phyloP scores from a whole-genome alignment of 2,797 vertebrate species.

The Poeciliopsis paucimaculata region DNA sequence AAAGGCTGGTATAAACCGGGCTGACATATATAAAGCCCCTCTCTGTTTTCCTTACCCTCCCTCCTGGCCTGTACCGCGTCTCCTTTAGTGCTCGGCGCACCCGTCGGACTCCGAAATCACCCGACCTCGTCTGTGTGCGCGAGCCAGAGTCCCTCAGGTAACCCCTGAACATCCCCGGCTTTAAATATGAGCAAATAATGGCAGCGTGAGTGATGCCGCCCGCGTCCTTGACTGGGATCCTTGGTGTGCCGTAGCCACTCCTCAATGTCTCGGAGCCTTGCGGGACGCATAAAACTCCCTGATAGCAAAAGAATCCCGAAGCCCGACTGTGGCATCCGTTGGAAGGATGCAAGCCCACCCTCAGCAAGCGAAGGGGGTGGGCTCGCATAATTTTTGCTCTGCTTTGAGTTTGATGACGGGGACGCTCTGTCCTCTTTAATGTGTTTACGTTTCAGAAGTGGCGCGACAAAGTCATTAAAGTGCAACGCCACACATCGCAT shows the following conservation, averaged over 20 bases:
- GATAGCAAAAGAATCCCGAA: slow-evolving; percentile 67
- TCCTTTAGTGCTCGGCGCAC: slow-evolving; percentile 72
- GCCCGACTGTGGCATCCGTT: slow-evolving; percentile 64
- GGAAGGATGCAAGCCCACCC: slow-evolving; percentile 52
- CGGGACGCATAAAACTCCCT: slow-evolving; percentile 73
- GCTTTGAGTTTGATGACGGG: slow-evolving; percentile 69
- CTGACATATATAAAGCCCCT: slow-evolving; percentile 75
- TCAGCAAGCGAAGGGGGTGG: slow-evolving; percentile 5
- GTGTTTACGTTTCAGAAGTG: slow-evolving; percentile 68
- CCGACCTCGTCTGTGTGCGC: slow-evolving; percentile 60
- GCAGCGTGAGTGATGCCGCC: slow-evolving; percentile 77
- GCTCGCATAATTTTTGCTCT: slow-evolving; percentile 55
- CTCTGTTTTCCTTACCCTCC: slow-evolving; percentile 25
- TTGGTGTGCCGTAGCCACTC: slow-evolving; percentile 76
- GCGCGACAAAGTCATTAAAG: slow-evolving; percentile 66
- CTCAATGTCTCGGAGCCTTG: slow-evolving; percentile 68
- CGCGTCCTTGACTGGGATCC: slow-evolving; percentile 80
- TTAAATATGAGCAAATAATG: slow-evolving; percentile 81
- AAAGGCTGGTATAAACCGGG: slow-evolving; percentile 72
- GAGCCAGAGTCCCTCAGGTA: slow-evolving; percentile 70
- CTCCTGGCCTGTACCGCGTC: slow-evolving; percentile 30
- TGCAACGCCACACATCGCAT: slow-evolving; percentile 46
- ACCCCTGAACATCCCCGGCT: slow-evolving; percentile 60
- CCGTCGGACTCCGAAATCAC: slow-evolving; percentile 79
- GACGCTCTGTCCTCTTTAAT: slow-evolving; percentile 64